Percentiles rank a stretch among this genome's conserved stretches.
Evolutionary conservation across 2,888 invertebrate species (phyloP).

Genomic region (Stictocephala bisonia): DNA sequence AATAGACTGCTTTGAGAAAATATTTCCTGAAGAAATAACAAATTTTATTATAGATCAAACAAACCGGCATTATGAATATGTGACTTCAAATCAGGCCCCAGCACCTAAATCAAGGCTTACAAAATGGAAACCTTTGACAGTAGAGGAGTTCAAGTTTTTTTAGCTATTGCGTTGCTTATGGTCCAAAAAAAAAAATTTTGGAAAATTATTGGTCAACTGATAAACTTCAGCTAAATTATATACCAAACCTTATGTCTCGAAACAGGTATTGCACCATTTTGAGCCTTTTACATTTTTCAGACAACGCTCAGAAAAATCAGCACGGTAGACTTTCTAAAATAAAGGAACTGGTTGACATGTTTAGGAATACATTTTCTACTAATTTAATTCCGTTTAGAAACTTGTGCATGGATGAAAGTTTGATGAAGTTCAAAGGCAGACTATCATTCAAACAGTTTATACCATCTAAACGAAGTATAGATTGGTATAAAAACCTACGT

Average conservation of each 20-base stretch:
- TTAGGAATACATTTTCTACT: background rate
- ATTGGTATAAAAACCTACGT: constrained; percentile 58
- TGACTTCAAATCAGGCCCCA: background rate
- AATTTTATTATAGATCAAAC: background rate
- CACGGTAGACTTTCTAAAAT: constrained; percentile 22
- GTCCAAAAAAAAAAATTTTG: constrained; percentile 8
- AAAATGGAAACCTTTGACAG: constrained; percentile 3
- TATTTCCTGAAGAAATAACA: background rate
- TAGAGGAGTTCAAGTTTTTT: constrained; percentile 7
- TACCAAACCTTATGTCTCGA: constrained; percentile 16
- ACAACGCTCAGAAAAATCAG: constrained; percentile 44
- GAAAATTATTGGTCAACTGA: constrained; percentile 29
- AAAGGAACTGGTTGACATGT: constrained; percentile 26
- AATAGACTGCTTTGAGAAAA: constrained; percentile 19
- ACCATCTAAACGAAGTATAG: constrained; percentile 54
- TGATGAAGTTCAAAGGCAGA: constrained; percentile 56
- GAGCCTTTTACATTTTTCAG: constrained; percentile 26
- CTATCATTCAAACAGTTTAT: constrained; percentile 58
- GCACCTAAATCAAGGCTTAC: no score
- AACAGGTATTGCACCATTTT: no score
- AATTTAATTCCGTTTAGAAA: constrained; percentile 48
- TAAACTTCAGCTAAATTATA: constrained; percentile 22
- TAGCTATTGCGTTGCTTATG: background rate
- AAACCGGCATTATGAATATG: background rate
- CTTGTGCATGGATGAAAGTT: constrained; percentile 56